phyloP scores from a whole-genome alignment of 2,797 vertebrate species.

The Benthosema pterotum region DNA sequence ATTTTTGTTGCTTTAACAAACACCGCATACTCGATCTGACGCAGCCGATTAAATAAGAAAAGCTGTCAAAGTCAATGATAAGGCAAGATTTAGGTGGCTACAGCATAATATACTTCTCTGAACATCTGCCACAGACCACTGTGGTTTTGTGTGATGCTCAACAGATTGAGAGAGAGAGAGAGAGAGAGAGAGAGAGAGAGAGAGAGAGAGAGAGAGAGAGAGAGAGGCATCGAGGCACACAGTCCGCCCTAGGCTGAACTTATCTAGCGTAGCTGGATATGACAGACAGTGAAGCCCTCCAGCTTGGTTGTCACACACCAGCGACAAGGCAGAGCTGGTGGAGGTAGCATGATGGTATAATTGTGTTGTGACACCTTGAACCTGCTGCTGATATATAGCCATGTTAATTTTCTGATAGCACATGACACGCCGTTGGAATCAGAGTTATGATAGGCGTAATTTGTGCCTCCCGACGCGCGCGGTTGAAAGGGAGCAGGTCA shows the following conservation, averaged over 20 bases:
- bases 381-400: conserved; percentile 78
- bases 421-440: conserved; percentile 73
- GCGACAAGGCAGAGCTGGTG: conserved; percentile 74
- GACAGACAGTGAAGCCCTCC: conserved; percentile 79
- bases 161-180: conserved; percentile 64
- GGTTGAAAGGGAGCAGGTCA: conserved; percentile 81
- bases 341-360: conserved; percentile 82
- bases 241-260: conserved; percentile 71
- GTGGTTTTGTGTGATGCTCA: conserved; percentile 70
- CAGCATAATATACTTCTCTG: conserved; percentile 39
- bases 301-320: conserved; percentile 77
- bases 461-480: conserved; percentile 77
- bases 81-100: conserved; percentile 47
- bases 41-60: conserved; percentile 32
- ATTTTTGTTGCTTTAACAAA: conserved; percentile 26
- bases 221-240: conserved; percentile 51
- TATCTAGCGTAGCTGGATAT: conserved; percentile 74
- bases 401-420: conserved; percentile 86
- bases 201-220: conserved; percentile 48
- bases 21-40: conserved; percentile 41
- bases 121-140: conserved; percentile 30
- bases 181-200: too few species aligned
- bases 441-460: conserved; percentile 85
- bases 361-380: conserved; percentile 85
- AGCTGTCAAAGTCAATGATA: conserved; percentile 56